Evolutionary conservation across 2,888 invertebrate species (phyloP).

Genomic region (Kryphioiulus occultus): DNA sequence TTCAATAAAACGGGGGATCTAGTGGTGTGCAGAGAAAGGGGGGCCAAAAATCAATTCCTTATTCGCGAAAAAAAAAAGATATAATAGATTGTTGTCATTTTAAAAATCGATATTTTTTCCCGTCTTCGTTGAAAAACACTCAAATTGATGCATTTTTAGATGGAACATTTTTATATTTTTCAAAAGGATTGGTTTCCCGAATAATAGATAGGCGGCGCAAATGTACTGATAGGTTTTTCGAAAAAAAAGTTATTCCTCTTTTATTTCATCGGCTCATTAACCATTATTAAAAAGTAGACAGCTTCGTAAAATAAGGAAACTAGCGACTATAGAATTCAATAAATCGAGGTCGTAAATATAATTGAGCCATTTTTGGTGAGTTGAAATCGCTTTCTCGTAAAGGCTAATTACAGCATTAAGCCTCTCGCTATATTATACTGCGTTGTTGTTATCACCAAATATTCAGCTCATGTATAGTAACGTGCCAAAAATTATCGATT

Average conservation of each 20-base stretch:
- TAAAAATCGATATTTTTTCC: constrained; percentile 21
- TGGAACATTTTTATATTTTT: not conserved
- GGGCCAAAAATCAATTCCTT: constrained; percentile 1
- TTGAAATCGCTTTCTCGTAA: not conserved
- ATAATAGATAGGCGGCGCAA: not conserved
- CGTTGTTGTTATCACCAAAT: constrained; percentile 18
- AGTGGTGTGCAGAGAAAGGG: not conserved
- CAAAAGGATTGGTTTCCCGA: not conserved
- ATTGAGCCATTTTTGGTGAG: constrained; percentile 23
- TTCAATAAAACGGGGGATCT: constrained; percentile 8
- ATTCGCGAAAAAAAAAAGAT: not conserved
- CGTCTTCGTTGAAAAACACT: constrained; percentile 4
- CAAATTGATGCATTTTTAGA: constrained; percentile 15
- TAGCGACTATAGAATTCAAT: constrained; percentile 13
- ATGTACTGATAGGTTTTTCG: not conserved
- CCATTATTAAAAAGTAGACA: constrained; percentile 14
- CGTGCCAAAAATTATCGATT: constrained; percentile 23
- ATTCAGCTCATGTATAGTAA: constrained; percentile 2
- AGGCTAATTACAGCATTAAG: not conserved
- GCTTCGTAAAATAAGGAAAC: constrained; percentile 5
- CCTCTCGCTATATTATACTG: not conserved
- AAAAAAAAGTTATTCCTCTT: not conserved
- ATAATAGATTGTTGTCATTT: constrained; percentile 23
- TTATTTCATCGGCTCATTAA: constrained; percentile 1
- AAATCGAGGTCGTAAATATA: constrained; percentile 23